phyloP scores from a whole-genome alignment of 2,113 vertebrate genomes.

The Cricetomys ansorgei region DNA sequence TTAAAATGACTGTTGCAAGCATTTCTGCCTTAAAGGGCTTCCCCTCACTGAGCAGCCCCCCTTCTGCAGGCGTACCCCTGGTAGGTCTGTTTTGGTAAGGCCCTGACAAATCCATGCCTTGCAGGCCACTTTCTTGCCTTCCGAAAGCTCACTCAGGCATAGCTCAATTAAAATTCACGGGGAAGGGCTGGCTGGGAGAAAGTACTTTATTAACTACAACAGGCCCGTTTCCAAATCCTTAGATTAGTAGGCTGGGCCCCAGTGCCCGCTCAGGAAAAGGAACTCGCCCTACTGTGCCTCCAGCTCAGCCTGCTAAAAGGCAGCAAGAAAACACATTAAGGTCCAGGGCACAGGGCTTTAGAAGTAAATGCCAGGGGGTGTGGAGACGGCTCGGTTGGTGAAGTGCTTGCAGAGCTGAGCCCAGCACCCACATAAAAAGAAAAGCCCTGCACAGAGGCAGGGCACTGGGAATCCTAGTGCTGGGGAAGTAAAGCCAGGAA shows the following conservation, averaged over 20 bases:
- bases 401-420: neutral
- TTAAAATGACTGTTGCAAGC: constrained; percentile 2
- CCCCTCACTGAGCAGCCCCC: neutral
- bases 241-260: neutral
- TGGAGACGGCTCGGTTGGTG: neutral
- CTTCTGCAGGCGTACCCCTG: neutral
- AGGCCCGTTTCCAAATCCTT: constrained; percentile 51
- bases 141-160: constrained; percentile 63
- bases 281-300: neutral
- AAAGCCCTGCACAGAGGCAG: neutral
- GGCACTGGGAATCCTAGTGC: neutral
- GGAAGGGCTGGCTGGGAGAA: constrained; percentile 51
- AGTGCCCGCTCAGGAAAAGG: constrained; percentile 14
- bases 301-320: neutral
- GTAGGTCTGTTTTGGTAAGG: constrained; percentile 72
- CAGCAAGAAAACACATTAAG: neutral
- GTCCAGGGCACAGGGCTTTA: neutral
- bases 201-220: constrained; percentile 47
- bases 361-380: neutral
- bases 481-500: neutral
- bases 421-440: neutral
- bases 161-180: constrained; percentile 62
- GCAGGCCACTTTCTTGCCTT: constrained; percentile 60
- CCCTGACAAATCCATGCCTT: constrained; percentile 60
- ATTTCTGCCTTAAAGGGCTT: neutral